Evolutionary conservation across 2,797 vertebrate species (phyloP).

Genomic region (Acomys russatus): DNA sequence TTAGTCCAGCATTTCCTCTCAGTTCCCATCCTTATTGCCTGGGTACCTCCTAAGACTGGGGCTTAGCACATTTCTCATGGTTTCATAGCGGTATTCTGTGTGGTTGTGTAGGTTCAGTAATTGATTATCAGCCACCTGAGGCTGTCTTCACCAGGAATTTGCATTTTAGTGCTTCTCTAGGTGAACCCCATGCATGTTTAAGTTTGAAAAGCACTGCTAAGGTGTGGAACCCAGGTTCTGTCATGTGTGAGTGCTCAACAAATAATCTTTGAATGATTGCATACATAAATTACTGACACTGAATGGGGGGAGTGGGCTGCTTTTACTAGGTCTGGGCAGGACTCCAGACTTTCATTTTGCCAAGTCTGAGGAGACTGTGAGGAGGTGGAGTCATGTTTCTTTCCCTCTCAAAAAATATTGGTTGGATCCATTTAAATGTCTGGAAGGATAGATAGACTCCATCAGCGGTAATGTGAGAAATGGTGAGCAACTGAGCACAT

Average conservation of each 20-base stretch:
- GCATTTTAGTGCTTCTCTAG: conserved; percentile 21
- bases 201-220: conserved; percentile 39
- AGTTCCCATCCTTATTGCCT: background rate
- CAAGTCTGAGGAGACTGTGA: conserved; percentile 66
- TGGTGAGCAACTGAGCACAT: conserved; percentile 55
- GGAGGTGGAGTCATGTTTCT: conserved; percentile 70
- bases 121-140: conserved; percentile 7
- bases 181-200: background rate
- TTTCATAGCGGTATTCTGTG: background rate
- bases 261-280: conserved; percentile 56
- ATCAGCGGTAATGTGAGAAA: conserved; percentile 49
- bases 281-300: conserved; percentile 63
- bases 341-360: conserved; percentile 75
- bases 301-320: conserved; percentile 57
- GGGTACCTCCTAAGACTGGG: conserved; percentile 29
- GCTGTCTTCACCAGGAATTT: background rate
- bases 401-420: conserved; percentile 48
- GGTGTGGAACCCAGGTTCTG: conserved; percentile 18
- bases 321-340: conserved; percentile 68
- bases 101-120: background rate
- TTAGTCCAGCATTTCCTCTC: background rate
- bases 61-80: background rate
- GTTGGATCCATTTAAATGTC: conserved; percentile 50
- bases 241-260: conserved; percentile 36
- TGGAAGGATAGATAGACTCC: conserved; percentile 67